phyloP scores from a whole-genome alignment of 1,140 invertebrate species.

The Apis cerana region DNA sequence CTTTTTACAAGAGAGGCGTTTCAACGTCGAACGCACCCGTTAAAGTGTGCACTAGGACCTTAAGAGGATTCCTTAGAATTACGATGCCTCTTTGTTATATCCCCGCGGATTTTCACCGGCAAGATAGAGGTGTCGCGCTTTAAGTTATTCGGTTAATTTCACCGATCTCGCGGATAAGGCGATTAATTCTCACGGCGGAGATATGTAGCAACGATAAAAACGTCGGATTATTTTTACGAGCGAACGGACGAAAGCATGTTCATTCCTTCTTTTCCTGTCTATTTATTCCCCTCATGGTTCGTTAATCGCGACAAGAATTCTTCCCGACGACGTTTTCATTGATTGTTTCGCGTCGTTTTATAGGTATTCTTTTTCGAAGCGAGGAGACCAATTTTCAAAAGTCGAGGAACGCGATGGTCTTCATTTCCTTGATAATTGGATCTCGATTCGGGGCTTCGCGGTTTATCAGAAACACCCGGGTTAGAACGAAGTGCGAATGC shows the following conservation, averaged over 20 bases:
- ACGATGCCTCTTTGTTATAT: not conserved
- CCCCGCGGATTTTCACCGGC: not conserved
- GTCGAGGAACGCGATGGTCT: too few relatives aligned
- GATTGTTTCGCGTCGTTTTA: too few relatives aligned
- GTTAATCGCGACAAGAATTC: too few relatives aligned
- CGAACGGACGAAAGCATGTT: not conserved
- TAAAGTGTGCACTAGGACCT: not conserved
- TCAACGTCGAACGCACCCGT: not conserved
- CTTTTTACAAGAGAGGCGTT: not conserved
- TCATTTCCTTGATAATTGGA: too few relatives aligned
- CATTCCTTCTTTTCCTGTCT: too few relatives aligned
- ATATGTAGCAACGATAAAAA: not conserved
- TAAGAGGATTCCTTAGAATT: not conserved
- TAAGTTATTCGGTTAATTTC: slow-evolving; percentile 6
- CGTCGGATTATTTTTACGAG: not conserved
- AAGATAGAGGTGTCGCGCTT: not conserved
- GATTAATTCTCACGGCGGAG: not conserved
- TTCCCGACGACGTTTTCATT: too few relatives aligned
- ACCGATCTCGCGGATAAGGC: not conserved
- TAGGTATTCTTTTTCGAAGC: too few relatives aligned
- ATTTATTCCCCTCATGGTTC: too few relatives aligned
- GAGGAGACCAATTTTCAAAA: too few relatives aligned
- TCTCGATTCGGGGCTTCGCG: too few relatives aligned
- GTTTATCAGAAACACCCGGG: too few relatives aligned
- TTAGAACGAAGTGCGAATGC: too few relatives aligned